Evolutionary conservation across 2,888 invertebrate genomes (phyloP).

Genomic region (Oscheius sp.): DNA sequence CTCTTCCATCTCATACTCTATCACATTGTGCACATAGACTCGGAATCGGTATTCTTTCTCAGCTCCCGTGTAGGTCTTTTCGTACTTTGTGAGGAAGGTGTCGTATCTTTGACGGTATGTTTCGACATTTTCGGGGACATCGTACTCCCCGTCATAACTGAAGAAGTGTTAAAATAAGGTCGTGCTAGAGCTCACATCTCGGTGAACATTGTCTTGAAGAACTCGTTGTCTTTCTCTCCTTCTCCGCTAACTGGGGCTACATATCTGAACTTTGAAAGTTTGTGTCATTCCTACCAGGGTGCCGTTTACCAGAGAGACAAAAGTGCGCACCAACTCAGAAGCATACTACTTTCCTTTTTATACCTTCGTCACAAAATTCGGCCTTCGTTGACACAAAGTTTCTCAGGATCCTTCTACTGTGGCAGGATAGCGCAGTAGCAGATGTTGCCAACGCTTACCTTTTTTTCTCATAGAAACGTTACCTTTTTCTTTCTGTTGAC

Average conservation of each 20-base stretch:
- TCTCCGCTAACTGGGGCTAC: background rate
- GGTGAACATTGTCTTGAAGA: background rate
- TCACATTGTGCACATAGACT: conserved; percentile 39
- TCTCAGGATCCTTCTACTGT: too few species aligned
- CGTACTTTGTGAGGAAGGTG: conserved; percentile 11
- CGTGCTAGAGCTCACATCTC: background rate
- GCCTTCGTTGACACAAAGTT: too few species aligned
- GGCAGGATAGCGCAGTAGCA: too few species aligned
- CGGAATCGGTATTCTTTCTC: conserved; percentile 34
- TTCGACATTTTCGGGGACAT: conserved; percentile 11
- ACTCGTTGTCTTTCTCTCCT: conserved; percentile 13
- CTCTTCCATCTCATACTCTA: conserved; percentile 46
- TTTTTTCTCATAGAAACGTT: too few species aligned
- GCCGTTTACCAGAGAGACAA: too few species aligned
- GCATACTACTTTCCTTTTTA: too few species aligned
- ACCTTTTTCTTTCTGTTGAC: too few species aligned
- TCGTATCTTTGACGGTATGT: conserved; percentile 13
- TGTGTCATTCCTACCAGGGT: too few species aligned
- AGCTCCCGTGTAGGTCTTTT: background rate
- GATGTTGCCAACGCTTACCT: too few species aligned
- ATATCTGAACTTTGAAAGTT: background rate
- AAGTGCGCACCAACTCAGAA: too few species aligned
- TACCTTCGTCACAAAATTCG: too few species aligned
- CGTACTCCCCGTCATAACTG: conserved; percentile 27
- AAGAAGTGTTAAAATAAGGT: background rate